A percentile compares a stretch with the other conserved stretches of the same genome.
phyloP scores from a whole-genome alignment of 2,113 vertebrate genomes.

The Aptenodytes forsteri region DNA sequence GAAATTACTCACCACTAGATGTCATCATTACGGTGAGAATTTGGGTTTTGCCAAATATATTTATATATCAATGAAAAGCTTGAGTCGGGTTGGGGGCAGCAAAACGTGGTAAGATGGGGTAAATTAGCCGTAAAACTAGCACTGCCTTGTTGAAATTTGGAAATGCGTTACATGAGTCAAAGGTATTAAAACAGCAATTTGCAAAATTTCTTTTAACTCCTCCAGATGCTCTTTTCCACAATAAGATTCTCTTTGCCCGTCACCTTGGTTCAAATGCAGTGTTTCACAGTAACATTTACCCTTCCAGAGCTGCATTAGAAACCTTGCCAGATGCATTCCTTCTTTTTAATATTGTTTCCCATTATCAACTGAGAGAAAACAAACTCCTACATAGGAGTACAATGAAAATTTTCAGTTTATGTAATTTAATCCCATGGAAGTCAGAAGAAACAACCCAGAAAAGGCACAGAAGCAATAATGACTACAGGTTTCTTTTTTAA shows the following conservation, averaged over 20 bases:
- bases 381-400: not conserved
- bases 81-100: not conserved
- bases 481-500: not conserved
- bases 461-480: not conserved
- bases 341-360: not conserved
- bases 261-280: not conserved
- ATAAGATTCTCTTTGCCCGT: not conserved
- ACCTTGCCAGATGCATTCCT: not conserved
- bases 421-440: not conserved
- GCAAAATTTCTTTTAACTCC: not conserved
- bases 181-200: not conserved
- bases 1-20: conserved; percentile 21
- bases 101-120: not conserved
- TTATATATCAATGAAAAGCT: not conserved
- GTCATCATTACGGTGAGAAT: not conserved
- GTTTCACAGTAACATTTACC: not conserved
- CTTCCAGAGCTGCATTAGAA: not conserved
- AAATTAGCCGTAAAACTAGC: not conserved
- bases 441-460: not conserved
- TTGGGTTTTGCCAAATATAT: not conserved
- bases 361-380: not conserved
- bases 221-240: not conserved
- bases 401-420: not conserved
- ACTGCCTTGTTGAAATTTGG: not conserved
- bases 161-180: not conserved